phyloP scores from a whole-genome alignment of 2,797 vertebrate genomes.

The Spheniscus humboldti region DNA sequence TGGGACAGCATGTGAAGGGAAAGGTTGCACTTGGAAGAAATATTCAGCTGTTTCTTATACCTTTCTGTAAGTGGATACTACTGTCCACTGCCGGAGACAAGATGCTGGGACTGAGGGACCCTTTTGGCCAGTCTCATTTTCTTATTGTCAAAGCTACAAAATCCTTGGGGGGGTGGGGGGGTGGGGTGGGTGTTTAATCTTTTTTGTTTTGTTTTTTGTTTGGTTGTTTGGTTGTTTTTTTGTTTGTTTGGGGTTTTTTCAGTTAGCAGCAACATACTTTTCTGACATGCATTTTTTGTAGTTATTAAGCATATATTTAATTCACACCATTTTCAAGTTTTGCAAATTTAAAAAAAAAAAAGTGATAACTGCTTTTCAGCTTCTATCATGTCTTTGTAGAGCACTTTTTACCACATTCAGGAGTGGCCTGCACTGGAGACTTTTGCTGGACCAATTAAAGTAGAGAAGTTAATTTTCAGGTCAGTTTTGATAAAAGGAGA shows the following conservation, averaged over 20 bases:
- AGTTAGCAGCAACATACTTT: not conserved
- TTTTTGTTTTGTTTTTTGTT: not conserved
- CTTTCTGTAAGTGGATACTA: not conserved
- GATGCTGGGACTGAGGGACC: not conserved
- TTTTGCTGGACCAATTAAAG: not conserved
- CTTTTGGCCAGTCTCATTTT: not conserved
- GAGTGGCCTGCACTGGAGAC: not conserved
- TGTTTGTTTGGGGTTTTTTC: not conserved
- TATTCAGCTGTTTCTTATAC: not conserved
- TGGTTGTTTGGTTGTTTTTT: not conserved
- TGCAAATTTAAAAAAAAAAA: not conserved
- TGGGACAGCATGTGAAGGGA: not conserved
- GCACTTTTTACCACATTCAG: not conserved
- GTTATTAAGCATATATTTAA: not conserved
- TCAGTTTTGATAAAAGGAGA: not conserved
- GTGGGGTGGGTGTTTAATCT: not conserved
- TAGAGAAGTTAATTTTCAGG: not conserved
- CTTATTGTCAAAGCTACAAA: not conserved
- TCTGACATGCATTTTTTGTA: not conserved
- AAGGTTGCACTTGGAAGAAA: not conserved
- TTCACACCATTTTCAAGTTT: not conserved
- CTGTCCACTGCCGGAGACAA: not conserved
- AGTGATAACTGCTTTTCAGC: not conserved
- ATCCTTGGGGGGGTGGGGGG: accelerated
- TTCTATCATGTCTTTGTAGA: not conserved